phyloP scores from a whole-genome alignment of 2,888 invertebrate species.

The Habroteleia sp. region DNA sequence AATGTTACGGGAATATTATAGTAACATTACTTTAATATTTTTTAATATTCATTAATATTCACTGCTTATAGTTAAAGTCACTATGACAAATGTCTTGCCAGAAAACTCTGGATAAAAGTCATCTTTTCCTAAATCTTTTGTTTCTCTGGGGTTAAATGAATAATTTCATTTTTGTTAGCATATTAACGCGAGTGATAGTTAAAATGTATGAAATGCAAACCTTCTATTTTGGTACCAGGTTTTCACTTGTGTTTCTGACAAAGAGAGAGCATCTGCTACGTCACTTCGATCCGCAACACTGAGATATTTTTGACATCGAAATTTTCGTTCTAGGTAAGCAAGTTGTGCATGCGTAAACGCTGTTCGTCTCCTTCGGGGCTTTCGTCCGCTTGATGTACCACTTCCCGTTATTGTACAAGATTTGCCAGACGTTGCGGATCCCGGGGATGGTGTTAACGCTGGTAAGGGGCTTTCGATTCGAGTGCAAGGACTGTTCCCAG shows the following conservation, averaged over 20 bases:
- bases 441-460: constrained; percentile 74
- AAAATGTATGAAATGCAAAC: constrained; percentile 82
- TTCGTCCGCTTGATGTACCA: constrained; percentile 84
- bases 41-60: too few relatives aligned
- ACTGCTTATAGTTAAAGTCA: too few relatives aligned
- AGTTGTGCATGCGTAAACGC: constrained; percentile 97
- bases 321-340: constrained; percentile 94
- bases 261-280: constrained; percentile 93
- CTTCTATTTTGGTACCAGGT: constrained; percentile 89
- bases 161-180: too few relatives aligned
- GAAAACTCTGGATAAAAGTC: too few relatives aligned
- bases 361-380: constrained; percentile 91
- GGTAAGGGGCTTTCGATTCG: constrained; percentile 74
- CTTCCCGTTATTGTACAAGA: constrained; percentile 71
- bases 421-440: constrained; percentile 68
- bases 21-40: too few relatives aligned
- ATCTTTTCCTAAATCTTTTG: too few relatives aligned
- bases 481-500: constrained; percentile 79
- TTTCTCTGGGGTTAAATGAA: too few relatives aligned
- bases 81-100: too few relatives aligned
- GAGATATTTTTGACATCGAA: constrained; percentile 95
- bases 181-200: too few relatives aligned
- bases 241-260: constrained; percentile 97
- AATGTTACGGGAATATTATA: too few relatives aligned
- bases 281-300: constrained; percentile 96